Percentiles rank a stretch among this genome's conserved stretches.
phyloP scores from a whole-genome alignment of 2,113 vertebrate species.

The Eulemur rufifrons region DNA sequence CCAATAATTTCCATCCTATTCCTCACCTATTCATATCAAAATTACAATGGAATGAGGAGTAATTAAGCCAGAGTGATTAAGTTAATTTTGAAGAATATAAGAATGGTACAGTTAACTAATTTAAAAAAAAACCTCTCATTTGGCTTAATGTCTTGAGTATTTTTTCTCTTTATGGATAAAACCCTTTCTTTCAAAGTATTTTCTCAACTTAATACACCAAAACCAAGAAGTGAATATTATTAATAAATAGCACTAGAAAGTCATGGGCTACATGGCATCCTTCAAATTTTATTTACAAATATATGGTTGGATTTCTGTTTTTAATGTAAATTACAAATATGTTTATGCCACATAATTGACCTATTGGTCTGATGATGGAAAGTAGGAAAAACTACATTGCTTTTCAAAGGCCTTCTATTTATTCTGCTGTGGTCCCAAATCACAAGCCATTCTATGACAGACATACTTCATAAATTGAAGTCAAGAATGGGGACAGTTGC shows the following conservation, averaged over 20 bases:
- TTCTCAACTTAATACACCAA: accelerated
- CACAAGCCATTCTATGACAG: conserved; percentile 61
- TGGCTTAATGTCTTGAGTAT: not conserved
- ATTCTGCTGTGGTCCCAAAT: conserved; percentile 63
- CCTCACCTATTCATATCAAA: not conserved
- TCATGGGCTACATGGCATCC: conserved; percentile 11
- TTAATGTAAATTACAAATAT: conserved; percentile 23
- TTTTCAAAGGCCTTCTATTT: conserved; percentile 43
- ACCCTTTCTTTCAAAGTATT: not conserved
- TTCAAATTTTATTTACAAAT: conserved; percentile 56
- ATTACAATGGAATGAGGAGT: not conserved
- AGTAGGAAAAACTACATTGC: not conserved
- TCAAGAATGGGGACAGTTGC: not conserved
- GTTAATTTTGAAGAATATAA: not conserved
- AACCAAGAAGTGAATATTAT: not conserved
- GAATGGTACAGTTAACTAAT: conserved; percentile 14
- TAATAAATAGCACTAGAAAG: not conserved
- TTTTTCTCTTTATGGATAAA: not conserved
- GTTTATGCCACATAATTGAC: conserved; percentile 47
- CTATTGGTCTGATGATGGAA: conserved; percentile 44
- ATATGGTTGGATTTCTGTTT: conserved; percentile 19
- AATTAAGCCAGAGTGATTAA: not conserved
- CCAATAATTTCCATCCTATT: not conserved
- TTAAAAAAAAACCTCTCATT: conserved; percentile 18
- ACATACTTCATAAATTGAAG: not conserved